These are phyloP conservation scores for Drosophila leonis DNA, from an alignment of 2,888 invertebrate genomes.

Conservation along the genomic window DNA sequence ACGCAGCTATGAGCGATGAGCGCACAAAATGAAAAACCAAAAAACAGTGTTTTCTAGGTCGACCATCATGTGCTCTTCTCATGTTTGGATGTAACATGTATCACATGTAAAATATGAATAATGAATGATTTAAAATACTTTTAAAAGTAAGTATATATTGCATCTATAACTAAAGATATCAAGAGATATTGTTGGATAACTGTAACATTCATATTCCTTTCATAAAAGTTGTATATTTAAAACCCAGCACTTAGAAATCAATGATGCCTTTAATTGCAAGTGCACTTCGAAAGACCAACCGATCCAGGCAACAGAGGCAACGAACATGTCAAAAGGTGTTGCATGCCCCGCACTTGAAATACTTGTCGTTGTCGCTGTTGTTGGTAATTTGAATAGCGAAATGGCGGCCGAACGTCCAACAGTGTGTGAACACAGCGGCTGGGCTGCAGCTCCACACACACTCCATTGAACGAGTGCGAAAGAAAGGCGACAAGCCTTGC, in stretches of 20 bases:
- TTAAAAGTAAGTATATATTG: no score
- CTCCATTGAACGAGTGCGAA: conserved; percentile 52
- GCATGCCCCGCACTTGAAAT: conserved; percentile 77
- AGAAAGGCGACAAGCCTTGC: conserved; percentile 58
- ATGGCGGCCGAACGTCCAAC: conserved; percentile 55
- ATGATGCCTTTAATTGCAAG: conserved; percentile 14
- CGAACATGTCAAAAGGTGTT: conserved; percentile 78
- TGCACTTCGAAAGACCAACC: conserved; percentile 14
- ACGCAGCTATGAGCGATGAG: conserved; percentile 18
- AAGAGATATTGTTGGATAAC: neutral
- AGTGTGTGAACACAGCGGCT: conserved; percentile 18
- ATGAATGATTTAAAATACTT: neutral
- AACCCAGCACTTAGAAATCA: neutral
- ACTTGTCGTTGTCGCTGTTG: conserved; percentile 58
- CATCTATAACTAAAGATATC: neutral
- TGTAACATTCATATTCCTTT: neutral
- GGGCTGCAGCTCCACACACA: conserved; percentile 17
- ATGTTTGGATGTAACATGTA: neutral
- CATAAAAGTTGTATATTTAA: no score
- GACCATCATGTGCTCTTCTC: conserved; percentile 21
- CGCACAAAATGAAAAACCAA: conserved; percentile 11
- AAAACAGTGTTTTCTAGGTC: neutral
- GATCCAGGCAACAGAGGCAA: conserved; percentile 25
- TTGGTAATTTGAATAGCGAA: conserved; percentile 74
- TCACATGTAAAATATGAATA: neutral